Evolutionary conservation across 2,888 invertebrate genomes (phyloP), one percentile per base, ranked within the genome.

Genomic region (Ferrisia virgata): DNA sequence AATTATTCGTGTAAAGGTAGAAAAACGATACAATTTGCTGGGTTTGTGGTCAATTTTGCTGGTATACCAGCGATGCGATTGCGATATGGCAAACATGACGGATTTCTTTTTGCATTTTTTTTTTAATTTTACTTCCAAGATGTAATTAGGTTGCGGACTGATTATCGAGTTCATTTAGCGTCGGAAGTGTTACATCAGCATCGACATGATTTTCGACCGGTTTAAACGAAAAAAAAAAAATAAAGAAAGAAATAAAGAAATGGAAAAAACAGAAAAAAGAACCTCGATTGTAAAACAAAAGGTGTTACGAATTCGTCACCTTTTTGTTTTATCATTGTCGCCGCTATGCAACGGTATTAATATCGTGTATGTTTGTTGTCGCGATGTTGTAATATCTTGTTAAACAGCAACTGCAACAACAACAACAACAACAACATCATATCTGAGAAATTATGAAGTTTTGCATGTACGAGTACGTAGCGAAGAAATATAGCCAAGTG

Each of bases 131-230:
- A 25, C 11, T 72, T 72, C 31, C n/a, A n/a, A n/a, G n/a, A 72
- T 5, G 36, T 72, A 33, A 72, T 72, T 72, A 28, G 72, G 72
- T 31, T 33, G 33, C 72, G 72, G 33, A 36, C 72, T 72, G 33
- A 72, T 72, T 72, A 36, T 11, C 72, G 72, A 72, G 72, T 72
- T 72, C 28, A 64, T 28, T 64, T 72, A 33, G 5, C 72, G 33
- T 72, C 72, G 72, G 72, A 72, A 72, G 72, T 72, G 72, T 72
- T 72, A 72, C 72, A 72, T 72, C 72, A 72, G 13, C 72, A 33
- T 72, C 72, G 72, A 33, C 72, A 36, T 72, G 72, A 36, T 72
- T 72, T 64, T 72, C 13, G 33, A 72, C 72, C 72, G 72, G 72
- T 72, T 72, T n/a, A 15, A 36, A 58, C n/a, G 36, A 33, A n/a